These are phyloP conservation scores for Chloebia gouldiae DNA, from an alignment of 2,113 vertebrate genomes.

Conservation along the genomic window DNA sequence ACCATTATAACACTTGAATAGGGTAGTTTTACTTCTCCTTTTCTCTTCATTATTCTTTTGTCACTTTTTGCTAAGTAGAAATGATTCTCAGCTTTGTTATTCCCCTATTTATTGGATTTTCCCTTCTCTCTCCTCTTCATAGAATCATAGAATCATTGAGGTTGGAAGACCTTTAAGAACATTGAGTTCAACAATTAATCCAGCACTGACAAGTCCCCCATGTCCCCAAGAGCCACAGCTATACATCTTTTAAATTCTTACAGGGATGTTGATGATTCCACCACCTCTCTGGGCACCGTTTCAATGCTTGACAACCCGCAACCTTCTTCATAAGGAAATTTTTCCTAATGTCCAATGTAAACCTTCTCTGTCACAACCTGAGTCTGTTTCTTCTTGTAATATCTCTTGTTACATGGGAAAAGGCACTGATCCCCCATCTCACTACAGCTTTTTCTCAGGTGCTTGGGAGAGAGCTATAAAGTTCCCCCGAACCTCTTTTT, in stretches of 20 bases:
- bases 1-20: neutral
- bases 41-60: neutral
- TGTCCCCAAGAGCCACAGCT: too few relatives aligned
- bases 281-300: neutral
- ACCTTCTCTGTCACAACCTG: neutral
- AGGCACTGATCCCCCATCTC: neutral
- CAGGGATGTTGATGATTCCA: neutral
- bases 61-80: neutral
- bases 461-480: neutral
- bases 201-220: neutral
- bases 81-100: neutral
- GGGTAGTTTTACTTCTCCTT: neutral
- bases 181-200: neutral
- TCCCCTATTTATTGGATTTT: neutral
- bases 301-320: neutral
- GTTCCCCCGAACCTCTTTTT: rapidly evolving
- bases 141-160: neutral
- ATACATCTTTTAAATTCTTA: neutral
- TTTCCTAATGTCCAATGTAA: neutral
- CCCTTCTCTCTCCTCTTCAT: neutral
- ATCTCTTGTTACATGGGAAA: neutral
- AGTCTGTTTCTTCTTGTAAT: neutral
- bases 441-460: neutral
- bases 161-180: neutral
- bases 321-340: neutral